These are phyloP conservation scores for Drosophila birchii DNA, from an alignment of 2,888 invertebrate species.

Conservation along the genomic window DNA sequence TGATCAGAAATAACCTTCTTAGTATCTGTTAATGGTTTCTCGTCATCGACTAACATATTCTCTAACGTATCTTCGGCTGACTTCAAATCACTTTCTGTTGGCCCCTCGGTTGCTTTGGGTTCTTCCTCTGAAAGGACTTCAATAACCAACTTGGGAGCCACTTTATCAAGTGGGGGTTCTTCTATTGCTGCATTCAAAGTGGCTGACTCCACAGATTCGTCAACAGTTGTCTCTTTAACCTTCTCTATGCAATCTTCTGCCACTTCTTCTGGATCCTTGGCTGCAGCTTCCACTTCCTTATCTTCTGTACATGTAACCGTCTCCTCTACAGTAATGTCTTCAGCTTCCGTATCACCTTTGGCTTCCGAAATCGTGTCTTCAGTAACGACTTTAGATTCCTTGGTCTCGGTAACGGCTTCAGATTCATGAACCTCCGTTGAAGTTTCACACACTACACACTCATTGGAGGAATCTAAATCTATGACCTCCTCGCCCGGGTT, in stretches of 20 bases:
- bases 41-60: constrained; percentile 1
- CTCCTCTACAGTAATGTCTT: background rate
- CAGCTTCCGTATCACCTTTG: background rate
- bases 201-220: background rate
- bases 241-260: background rate
- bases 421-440: background rate
- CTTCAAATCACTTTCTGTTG: background rate
- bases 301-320: too few species aligned
- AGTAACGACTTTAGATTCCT: background rate
- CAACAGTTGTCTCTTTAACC: background rate
- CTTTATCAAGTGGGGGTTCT: background rate
- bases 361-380: background rate
- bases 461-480: constrained; percentile 60
- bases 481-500: constrained; percentile 39
- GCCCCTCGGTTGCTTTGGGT: background rate
- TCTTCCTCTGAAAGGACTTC: background rate
- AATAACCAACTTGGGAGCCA: background rate
- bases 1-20: background rate
- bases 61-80: background rate
- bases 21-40: background rate
- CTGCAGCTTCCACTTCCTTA: background rate
- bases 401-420: background rate
- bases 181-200: background rate
- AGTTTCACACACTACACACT: constrained; percentile 24
- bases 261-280: background rate